A percentile compares a stretch with the other conserved stretches of the same genome.
Evolutionary conservation across 64 coral and sea anemone genomes (phyloP).

Genomic region (Cladopsammia gracilis): DNA sequence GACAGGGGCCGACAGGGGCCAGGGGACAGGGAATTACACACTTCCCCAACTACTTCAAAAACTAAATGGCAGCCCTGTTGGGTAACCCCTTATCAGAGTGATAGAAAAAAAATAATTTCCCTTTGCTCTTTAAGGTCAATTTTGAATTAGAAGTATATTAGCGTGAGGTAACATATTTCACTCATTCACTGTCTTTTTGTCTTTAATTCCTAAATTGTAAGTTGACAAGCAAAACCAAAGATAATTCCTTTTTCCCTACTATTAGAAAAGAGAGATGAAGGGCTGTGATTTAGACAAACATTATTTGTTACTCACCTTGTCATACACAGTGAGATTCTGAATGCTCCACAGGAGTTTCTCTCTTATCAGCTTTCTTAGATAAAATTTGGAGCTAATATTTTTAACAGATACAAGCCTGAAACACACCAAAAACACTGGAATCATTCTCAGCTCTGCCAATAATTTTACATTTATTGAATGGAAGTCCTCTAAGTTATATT

Average conservation of each 20-base stretch:
- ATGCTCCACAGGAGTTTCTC: background rate
- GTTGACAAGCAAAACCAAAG: too few species aligned
- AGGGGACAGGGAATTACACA: too few species aligned
- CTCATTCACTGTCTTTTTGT: too few species aligned
- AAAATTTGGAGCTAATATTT: slow-evolving; percentile 13
- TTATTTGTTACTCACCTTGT: background rate
- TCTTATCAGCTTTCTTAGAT: slow-evolving; percentile 8
- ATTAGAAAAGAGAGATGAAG: background rate
- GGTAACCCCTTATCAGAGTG: too few species aligned
- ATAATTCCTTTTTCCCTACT: background rate
- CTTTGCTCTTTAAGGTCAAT: too few species aligned
- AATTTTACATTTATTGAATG: background rate
- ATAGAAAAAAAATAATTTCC: too few species aligned
- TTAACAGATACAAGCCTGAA: slow-evolving; percentile 22
- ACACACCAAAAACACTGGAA: background rate
- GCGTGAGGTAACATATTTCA: too few species aligned
- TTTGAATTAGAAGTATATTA: too few species aligned
- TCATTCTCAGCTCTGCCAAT: background rate
- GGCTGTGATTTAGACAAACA: background rate
- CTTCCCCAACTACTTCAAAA: too few species aligned
- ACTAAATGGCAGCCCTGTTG: too few species aligned
- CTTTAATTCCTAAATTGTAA: too few species aligned
- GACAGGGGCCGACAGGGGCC: too few species aligned
- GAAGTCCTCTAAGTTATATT: background rate
- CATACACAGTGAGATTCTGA: background rate